These are phyloP conservation scores for Acronicta aceris DNA, from an alignment of 2,888 invertebrate species.

Conservation along the genomic window DNA sequence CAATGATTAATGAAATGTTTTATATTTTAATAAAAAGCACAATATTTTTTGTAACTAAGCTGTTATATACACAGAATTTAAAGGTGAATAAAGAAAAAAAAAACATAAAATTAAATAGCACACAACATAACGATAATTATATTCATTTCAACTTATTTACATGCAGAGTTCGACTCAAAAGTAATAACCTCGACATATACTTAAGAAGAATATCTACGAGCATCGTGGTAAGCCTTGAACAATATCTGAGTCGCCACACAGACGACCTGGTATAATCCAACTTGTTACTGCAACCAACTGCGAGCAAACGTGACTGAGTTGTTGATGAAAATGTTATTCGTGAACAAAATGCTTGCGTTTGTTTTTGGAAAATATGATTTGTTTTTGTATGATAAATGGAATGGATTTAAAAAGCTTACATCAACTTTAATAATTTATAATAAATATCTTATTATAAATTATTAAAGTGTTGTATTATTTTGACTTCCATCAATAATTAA, in stretches of 20 bases:
- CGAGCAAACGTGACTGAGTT: slow-evolving; percentile 47
- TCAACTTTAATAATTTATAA: too few relatives aligned
- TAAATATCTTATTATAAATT: too few relatives aligned
- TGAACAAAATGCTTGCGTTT: slow-evolving; percentile 3
- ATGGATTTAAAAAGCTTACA: too few relatives aligned
- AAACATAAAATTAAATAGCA: not conserved
- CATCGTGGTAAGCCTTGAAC: slow-evolving; percentile 19
- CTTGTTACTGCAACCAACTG: slow-evolving; percentile 23
- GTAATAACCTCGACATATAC: slow-evolving; percentile 12
- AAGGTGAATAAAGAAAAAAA: too few relatives aligned
- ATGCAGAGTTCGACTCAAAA: slow-evolving; percentile 34
- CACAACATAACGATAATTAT: not conserved
- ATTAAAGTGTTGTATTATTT: too few relatives aligned
- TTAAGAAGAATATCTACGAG: slow-evolving; percentile 26
- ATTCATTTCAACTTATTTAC: slow-evolving; percentile 26
- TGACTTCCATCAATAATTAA: too few relatives aligned
- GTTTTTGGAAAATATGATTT: not conserved
- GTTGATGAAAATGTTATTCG: slow-evolving; percentile 29
- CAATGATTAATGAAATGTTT: too few relatives aligned
- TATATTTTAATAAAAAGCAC: too few relatives aligned
- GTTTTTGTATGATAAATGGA: too few relatives aligned
- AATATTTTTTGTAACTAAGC: too few relatives aligned
- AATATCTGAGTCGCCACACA: slow-evolving; percentile 18
- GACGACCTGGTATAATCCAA: slow-evolving; percentile 40
- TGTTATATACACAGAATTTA: too few relatives aligned